These are phyloP conservation scores for Botia almorhae DNA, from an alignment of 2,797 vertebrate genomes.

Conservation along the genomic window DNA sequence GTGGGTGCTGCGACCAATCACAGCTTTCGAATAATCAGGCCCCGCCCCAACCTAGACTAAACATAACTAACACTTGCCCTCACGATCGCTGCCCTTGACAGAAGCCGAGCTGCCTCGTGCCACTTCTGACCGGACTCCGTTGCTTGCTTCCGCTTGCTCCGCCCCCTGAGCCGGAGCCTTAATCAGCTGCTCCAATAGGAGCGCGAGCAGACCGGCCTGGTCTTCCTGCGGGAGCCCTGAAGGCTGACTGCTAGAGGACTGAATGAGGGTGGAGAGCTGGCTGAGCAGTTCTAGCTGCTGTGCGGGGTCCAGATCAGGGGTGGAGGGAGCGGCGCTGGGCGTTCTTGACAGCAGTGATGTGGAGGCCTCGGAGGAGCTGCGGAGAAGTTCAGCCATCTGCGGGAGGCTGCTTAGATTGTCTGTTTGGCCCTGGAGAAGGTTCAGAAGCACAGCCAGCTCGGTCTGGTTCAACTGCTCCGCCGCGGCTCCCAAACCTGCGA, in stretches of 20 bases:
- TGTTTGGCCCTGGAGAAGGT: constrained; percentile 95
- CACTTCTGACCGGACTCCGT: constrained; percentile 86
- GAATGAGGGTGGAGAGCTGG: constrained; percentile 89
- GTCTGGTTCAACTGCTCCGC: constrained; percentile 96
- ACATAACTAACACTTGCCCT: constrained; percentile 86
- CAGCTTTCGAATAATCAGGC: constrained; percentile 53
- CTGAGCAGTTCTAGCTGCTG: constrained; percentile 89
- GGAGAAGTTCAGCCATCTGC: constrained; percentile 94
- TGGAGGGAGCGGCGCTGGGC: constrained; percentile 33
- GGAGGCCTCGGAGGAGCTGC: constrained; percentile 74
- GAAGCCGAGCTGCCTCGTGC: constrained; percentile 75
- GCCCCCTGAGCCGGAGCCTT: constrained; percentile 85
- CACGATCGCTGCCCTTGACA: constrained; percentile 73
- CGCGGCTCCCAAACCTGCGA: constrained; percentile 85
- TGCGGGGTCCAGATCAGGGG: constrained; percentile 81
- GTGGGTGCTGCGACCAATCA: constrained; percentile 37
- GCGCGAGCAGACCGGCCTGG: constrained; percentile 90
- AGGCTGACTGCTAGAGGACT: constrained; percentile 82
- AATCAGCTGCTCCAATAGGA: constrained; percentile 93
- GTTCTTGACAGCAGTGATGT: constrained; percentile 39
- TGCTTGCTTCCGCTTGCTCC: constrained; percentile 87
- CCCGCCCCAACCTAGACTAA: constrained; percentile 67
- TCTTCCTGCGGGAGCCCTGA: constrained; percentile 85
- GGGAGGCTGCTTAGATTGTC: constrained; percentile 85
- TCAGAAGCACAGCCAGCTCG: constrained; percentile 91